Conservation (phyloP, 2,888 invertebrate species). For the Lymantria monacha region DNA sequence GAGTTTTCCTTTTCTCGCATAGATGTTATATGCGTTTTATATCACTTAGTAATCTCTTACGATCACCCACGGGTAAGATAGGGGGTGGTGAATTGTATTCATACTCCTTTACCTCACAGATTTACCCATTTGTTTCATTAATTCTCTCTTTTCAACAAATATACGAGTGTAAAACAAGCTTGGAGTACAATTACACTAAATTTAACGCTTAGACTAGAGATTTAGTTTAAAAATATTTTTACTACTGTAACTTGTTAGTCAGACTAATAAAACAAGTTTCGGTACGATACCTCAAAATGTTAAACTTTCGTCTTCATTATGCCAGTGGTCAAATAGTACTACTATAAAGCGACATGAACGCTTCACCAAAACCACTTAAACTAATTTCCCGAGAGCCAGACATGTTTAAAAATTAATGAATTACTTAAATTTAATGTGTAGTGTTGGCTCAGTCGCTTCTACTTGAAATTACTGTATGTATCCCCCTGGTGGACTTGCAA, state of each 20-base stretch:
- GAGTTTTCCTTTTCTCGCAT: too few relatives aligned
- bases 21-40: too few relatives aligned
- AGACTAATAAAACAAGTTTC: not conserved
- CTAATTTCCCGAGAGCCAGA: conserved; percentile 6
- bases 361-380: not conserved
- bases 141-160: too few relatives aligned
- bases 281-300: not conserved
- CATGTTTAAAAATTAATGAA: conserved; percentile 7
- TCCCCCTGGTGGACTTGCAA: not conserved
- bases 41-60: too few relatives aligned
- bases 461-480: not conserved
- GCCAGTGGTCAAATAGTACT: not conserved
- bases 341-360: conserved; percentile 1
- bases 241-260: not conserved
- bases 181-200: not conserved
- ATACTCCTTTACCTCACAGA: too few relatives aligned
- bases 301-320: not conserved
- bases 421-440: conserved; percentile 3
- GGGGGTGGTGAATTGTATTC: too few relatives aligned
- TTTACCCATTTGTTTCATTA: too few relatives aligned
- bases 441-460: not conserved
- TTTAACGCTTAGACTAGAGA: not conserved
- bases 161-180: too few relatives aligned
- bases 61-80: too few relatives aligned
- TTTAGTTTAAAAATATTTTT: not conserved